phyloP scores from a whole-genome alignment of 2,113 vertebrate genomes.

The Coptodon bakossiorum region DNA sequence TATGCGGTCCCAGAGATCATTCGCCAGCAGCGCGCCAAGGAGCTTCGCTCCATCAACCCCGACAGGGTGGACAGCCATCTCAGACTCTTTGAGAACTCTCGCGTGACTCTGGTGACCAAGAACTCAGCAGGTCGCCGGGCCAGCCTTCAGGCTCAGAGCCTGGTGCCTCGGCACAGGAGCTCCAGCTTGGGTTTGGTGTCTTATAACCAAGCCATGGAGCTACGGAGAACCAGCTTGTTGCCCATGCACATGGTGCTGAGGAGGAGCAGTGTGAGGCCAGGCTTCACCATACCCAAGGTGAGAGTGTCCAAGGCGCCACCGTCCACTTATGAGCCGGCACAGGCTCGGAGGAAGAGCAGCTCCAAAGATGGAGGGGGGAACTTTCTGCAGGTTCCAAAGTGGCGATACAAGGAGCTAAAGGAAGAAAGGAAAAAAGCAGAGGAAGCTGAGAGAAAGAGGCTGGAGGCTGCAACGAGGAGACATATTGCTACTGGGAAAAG shows the following conservation, averaged over 20 bases:
- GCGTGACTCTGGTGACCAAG: slow-evolving; percentile 61
- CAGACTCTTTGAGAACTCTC: slow-evolving; percentile 76
- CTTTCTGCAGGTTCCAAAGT: slow-evolving; percentile 89
- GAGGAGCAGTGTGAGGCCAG: slow-evolving; percentile 85
- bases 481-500: slow-evolving; percentile 55
- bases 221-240: slow-evolving; percentile 80
- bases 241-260: slow-evolving; percentile 76
- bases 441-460: slow-evolving; percentile 78
- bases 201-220: background rate
- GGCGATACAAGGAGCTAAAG: slow-evolving; percentile 93
- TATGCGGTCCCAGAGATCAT: slow-evolving; percentile 86
- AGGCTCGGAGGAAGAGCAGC: slow-evolving; percentile 67
- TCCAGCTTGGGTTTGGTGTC: slow-evolving; percentile 19
- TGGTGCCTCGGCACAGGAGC: slow-evolving; percentile 15
- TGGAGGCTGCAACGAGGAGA: slow-evolving; percentile 66
- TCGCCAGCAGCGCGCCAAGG: slow-evolving; percentile 64
- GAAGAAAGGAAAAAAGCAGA: slow-evolving; percentile 86
- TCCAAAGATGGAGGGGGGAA: slow-evolving; percentile 64
- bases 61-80: slow-evolving; percentile 58
- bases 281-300: slow-evolving; percentile 82
- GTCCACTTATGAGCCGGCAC: slow-evolving; percentile 80
- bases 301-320: slow-evolving; percentile 84
- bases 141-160: slow-evolving; percentile 69
- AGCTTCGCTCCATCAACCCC: slow-evolving; percentile 59
- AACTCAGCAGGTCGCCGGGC: slow-evolving; percentile 66